A percentile compares a stretch with the other conserved stretches of the same genome.
Conservation (phyloP, 2,113 vertebrate species). For the Aplodontia rufa region DNA sequence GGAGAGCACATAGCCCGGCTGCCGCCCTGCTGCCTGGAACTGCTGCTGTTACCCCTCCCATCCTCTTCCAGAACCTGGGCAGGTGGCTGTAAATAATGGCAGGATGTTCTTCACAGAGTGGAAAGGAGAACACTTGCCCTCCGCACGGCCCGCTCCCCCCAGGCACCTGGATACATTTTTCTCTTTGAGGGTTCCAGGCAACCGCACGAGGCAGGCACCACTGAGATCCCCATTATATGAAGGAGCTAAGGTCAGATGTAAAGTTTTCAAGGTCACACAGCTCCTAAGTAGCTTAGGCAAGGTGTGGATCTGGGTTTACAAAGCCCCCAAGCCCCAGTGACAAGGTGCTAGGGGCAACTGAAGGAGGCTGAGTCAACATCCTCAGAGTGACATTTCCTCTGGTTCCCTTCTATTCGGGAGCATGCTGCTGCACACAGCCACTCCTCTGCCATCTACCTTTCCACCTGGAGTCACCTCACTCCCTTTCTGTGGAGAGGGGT, state of each 20-base stretch:
- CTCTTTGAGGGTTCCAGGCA: background rate
- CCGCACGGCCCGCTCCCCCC: rapidly evolving
- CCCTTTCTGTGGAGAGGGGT: background rate
- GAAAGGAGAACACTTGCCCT: background rate
- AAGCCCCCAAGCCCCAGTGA: background rate
- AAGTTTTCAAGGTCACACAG: rapidly evolving
- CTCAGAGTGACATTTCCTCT: background rate
- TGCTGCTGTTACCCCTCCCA: background rate
- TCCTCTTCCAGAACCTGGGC: background rate
- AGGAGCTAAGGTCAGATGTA: background rate
- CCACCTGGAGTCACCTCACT: rapidly evolving
- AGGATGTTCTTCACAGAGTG: rapidly evolving
- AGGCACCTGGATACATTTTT: rapidly evolving
- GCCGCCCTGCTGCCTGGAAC: rapidly evolving
- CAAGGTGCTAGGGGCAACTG: rapidly evolving
- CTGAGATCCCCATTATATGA: rapidly evolving
- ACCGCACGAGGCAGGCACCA: rapidly evolving
- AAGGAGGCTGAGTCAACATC: background rate
- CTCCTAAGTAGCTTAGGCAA: too few relatives aligned
- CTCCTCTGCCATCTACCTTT: background rate
- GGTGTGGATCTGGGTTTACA: too few relatives aligned
- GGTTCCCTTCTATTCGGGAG: background rate
- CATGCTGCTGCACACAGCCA: background rate
- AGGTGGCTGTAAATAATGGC: background rate
- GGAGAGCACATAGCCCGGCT: rapidly evolving